Conservation (phyloP, 2,888 invertebrate species). For the Eristalinus aeneus region DNA sequence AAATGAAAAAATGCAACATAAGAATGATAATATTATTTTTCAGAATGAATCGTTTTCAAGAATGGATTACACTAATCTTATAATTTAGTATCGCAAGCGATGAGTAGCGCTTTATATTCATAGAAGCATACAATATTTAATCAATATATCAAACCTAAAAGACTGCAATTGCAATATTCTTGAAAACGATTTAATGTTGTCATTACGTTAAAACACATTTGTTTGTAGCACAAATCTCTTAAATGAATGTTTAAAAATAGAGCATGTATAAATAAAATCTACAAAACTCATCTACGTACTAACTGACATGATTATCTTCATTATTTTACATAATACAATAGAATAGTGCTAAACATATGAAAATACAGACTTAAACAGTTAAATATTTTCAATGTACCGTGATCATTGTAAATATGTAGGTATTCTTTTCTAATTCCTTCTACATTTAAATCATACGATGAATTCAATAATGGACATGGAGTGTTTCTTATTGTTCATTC, state of each 20-base stretch:
- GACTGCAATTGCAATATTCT: constrained; percentile 1
- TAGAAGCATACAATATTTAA: not conserved
- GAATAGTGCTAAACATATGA: constrained; percentile 15
- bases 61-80: not conserved
- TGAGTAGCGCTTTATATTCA: not conserved
- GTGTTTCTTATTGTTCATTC: not conserved
- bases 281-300: constrained; percentile 29
- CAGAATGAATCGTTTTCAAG: constrained; percentile 21
- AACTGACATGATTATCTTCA: constrained; percentile 35
- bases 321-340: constrained; percentile 5
- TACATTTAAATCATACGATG: not conserved
- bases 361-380: not conserved
- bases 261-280: constrained; percentile 8
- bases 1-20: constrained; percentile 21
- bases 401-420: not conserved
- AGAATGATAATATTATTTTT: constrained; percentile 1
- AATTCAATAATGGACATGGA: not conserved
- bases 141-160: not conserved
- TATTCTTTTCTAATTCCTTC: not conserved
- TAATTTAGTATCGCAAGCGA: not conserved
- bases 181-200: not conserved
- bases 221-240: not conserved
- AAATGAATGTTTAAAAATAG: not conserved
- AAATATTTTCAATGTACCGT: not conserved
- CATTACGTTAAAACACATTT: not conserved